Conservation (phyloP, 2,797 vertebrate genomes). For the Rhodeus uyekii region DNA sequence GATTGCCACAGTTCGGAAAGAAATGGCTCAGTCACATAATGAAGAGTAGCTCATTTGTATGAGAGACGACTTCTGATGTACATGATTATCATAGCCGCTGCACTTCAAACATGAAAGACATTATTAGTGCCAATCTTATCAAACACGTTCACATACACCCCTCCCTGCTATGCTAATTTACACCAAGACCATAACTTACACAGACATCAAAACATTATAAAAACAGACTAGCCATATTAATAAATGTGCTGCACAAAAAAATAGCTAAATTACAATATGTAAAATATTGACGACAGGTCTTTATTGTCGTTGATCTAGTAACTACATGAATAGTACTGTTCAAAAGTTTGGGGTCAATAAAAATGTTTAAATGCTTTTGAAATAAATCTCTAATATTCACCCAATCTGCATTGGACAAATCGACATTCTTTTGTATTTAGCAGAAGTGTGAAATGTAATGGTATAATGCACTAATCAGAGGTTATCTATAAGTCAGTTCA, state of each 20-base stretch:
- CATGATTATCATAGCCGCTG: background rate
- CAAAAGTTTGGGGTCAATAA: background rate
- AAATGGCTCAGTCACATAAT: conserved; percentile 25
- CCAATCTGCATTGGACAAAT: too few species aligned
- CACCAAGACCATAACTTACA: background rate
- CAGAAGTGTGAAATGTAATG: background rate
- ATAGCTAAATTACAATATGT: background rate
- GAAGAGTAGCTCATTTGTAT: conserved; percentile 7
- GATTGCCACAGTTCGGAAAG: too few species aligned
- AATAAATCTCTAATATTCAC: background rate
- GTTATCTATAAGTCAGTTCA: background rate
- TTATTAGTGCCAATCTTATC: conserved; percentile 26
- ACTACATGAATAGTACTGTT: too few species aligned
- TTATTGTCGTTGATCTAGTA: background rate
- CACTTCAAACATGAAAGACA: background rate
- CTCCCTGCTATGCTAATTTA: background rate
- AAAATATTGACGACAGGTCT: background rate
- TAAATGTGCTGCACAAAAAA: background rate
- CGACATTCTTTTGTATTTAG: too few species aligned
- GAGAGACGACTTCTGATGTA: conserved; percentile 7
- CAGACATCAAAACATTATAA: background rate
- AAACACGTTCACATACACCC: background rate
- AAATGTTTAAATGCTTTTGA: background rate
- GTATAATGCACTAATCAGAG: background rate
- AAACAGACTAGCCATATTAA: background rate